Base-by-base conservation (phyloP, 2,888 invertebrate species). In the Hirtodrosophila trivittata region DNA sequence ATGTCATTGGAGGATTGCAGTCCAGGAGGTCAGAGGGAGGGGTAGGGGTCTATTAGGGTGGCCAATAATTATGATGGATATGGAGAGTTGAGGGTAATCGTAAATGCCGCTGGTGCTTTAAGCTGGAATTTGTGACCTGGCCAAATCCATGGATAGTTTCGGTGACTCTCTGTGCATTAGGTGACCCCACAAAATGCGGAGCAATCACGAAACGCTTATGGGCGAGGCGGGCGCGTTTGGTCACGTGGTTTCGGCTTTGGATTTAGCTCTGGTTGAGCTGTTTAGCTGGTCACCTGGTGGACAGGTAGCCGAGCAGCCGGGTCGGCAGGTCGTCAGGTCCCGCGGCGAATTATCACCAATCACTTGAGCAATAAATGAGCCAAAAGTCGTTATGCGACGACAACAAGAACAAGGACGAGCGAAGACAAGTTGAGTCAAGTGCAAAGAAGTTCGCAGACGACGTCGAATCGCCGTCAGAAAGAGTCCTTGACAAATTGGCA, bases 251-350 rank as follows among this genome's bases (percentile, higher is more conserved):
- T 16, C 37, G 18, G 6, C n/a, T 30, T 35, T 26, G 9, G 30
- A 7, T 13, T 41, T 8, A 10, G 35, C 26, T 18, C 52, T 43
- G 41, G 16, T 43, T 56, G 12, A 45, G 33, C 45, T 57, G 60
- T 26, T 14, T 16, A 26, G 30, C 37, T 30, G 32, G 21, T 56
- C 55, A 45, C 3, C 66, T 39, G 51, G 47, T 45, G 25, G 42
- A 25, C 10, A 12, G 35, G 28, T 30, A 32, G 13, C 8, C 28
- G 32, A 21, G 35, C 25, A 7, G 25, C 10, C 43, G 10, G 18
- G 26, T 33, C 98, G 16, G 90, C 98, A 98, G 91, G 92, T 98
- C 28, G 95, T 93, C 89, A 98, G 98, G 91, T 92, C 99, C 21
- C 94, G 95, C 88, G 62, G 69, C 69, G 75, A 75, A 75, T 77